Conservation (phyloP, 2,797 vertebrate genomes). For the Tympanoctomys barrerae region DNA sequence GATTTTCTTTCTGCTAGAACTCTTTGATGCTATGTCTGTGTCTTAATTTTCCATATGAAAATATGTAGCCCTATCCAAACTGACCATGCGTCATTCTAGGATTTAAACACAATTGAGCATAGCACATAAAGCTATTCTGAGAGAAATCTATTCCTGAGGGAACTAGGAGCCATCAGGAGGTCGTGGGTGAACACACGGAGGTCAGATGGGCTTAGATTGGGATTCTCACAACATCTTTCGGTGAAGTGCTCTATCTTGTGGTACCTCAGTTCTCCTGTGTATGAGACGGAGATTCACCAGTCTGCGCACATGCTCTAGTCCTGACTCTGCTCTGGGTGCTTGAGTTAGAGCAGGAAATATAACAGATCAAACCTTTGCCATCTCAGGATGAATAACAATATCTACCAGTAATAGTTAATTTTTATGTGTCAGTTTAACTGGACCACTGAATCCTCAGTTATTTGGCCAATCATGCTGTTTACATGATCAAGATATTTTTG, state of each 20-base stretch:
- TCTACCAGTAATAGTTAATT: neutral
- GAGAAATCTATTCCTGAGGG: neutral
- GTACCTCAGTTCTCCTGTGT: neutral
- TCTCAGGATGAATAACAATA: neutral
- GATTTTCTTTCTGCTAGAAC: constrained; percentile 1
- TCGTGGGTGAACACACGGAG: neutral
- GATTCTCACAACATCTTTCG: neutral
- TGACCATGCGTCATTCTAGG: no score
- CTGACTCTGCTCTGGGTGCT: neutral
- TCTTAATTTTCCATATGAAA: neutral
- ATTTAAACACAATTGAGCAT: neutral
- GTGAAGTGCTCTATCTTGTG: neutral
- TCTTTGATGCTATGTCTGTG: neutral
- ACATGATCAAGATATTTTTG: neutral
- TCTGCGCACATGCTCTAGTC: neutral
- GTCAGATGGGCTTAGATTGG: neutral
- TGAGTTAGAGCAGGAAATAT: neutral
- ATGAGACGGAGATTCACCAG: neutral
- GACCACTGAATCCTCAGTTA: neutral
- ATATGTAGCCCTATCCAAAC: neutral
- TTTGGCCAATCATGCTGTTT: neutral
- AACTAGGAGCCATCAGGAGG: neutral
- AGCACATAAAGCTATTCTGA: neutral
- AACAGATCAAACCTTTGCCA: neutral
- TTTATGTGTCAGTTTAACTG: neutral